Evolutionary conservation across 2,888 invertebrate genomes (phyloP).

Genomic region (Heterodera filipjevi): DNA sequence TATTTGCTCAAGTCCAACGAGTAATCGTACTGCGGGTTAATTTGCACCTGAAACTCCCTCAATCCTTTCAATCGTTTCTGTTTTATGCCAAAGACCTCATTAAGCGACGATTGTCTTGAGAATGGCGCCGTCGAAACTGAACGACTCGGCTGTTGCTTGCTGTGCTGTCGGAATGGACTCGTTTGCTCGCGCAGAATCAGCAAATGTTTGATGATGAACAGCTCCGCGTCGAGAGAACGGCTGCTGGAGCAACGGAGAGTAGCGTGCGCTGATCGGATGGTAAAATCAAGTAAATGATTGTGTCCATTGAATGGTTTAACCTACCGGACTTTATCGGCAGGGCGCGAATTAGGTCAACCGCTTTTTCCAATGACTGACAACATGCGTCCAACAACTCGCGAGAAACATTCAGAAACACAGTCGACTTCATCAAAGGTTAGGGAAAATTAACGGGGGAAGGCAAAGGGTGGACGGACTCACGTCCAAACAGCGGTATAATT

Average conservation of each 20-base stretch:
- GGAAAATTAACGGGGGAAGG: not conserved
- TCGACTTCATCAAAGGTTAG: constrained; percentile 29
- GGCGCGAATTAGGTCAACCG: constrained; percentile 78
- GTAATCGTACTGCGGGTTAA: constrained; percentile 75
- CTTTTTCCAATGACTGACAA: constrained; percentile 83
- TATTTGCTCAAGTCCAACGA: constrained; percentile 89
- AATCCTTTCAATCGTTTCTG: not conserved
- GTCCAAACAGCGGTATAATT: constrained; percentile 86
- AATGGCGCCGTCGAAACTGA: not conserved
- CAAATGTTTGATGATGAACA: constrained; percentile 97
- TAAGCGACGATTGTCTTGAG: constrained; percentile 5
- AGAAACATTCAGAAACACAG: constrained; percentile 43
- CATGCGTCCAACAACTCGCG: constrained; percentile 86
- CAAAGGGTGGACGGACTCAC: constrained; percentile 58
- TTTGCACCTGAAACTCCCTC: constrained; percentile 13
- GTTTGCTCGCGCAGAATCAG: constrained; percentile 95
- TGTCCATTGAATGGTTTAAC: not conserved
- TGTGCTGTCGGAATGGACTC: constrained; percentile 81
- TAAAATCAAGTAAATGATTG: not conserved
- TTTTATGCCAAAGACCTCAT: not conserved
- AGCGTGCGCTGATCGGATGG: constrained; percentile 27
- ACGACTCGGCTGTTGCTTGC: constrained; percentile 14
- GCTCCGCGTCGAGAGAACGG: constrained; percentile 82
- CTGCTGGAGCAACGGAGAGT: constrained; percentile 33
- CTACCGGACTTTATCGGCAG: constrained; percentile 40